Percentiles rank a stretch among this genome's conserved stretches.
Evolutionary conservation across 2,113 vertebrate genomes (phyloP).

Genomic region (Lasiurus cinereus): DNA sequence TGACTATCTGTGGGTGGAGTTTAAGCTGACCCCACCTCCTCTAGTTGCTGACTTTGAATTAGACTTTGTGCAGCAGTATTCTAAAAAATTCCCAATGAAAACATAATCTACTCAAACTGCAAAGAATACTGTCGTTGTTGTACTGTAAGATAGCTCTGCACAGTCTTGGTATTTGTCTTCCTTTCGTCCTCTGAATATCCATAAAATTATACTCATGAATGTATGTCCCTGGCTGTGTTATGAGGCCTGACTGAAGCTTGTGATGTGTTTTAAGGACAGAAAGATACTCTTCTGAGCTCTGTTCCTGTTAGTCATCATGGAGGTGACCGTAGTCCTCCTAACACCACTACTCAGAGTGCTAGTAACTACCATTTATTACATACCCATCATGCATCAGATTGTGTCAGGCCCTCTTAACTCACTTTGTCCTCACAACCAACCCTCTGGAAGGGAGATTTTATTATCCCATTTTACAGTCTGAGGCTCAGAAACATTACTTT

Average conservation of each 20-base stretch:
- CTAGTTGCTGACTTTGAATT: background rate
- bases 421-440: background rate
- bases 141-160: background rate
- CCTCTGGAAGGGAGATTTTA: background rate
- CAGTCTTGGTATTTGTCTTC: slow-evolving; percentile 20
- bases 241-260: background rate
- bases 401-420: background rate
- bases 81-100: slow-evolving; percentile 41
- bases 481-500: background rate
- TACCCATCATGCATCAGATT: background rate
- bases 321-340: background rate
- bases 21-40: background rate
- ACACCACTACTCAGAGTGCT: background rate
- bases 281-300: background rate
- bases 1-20: background rate
- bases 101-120: background rate
- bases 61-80: background rate
- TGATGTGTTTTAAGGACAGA: background rate
- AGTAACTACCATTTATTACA: background rate
- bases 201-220: background rate
- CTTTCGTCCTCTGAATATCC: slow-evolving; percentile 38
- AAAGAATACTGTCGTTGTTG: slow-evolving; percentile 10
- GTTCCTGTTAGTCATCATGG: background rate
- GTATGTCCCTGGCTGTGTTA: background rate
- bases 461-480: background rate